Evolutionary conservation across 2,888 invertebrate genomes (phyloP).

Genomic region (Phrixothrix hirtus): DNA sequence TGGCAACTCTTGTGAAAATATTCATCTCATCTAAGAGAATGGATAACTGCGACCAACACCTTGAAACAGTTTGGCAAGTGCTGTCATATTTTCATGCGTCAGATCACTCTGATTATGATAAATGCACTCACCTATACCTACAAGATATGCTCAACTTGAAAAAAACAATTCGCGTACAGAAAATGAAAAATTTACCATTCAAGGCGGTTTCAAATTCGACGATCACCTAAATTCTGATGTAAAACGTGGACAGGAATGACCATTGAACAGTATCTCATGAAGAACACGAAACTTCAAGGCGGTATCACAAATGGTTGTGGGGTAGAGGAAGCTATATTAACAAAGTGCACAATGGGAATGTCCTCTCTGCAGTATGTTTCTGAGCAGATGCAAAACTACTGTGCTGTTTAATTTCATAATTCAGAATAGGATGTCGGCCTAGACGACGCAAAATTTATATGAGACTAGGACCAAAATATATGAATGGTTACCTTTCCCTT

Average conservation of each 20-base stretch:
- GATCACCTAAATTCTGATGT: neutral
- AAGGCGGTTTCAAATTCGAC: conserved; percentile 4
- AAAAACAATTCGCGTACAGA: neutral
- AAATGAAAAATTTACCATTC: conserved; percentile 4
- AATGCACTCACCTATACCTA: conserved; percentile 32
- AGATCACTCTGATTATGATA: conserved; percentile 22
- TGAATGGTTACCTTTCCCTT: neutral
- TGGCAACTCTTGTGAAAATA: conserved; percentile 41
- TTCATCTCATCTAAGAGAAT: conserved; percentile 35
- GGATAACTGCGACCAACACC: conserved; percentile 41
- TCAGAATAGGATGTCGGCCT: too few species aligned
- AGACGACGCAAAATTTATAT: too few species aligned
- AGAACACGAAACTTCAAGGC: neutral
- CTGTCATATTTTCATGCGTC: conserved; percentile 48
- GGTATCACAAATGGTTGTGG: neutral
- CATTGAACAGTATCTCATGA: neutral
- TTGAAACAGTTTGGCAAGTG: conserved; percentile 40
- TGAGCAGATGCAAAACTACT: too few species aligned
- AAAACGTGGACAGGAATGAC: neutral
- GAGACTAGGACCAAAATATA: neutral
- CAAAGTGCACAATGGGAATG: too few species aligned
- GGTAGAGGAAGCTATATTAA: neutral
- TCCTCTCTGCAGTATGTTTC: too few species aligned
- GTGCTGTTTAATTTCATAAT: too few species aligned
- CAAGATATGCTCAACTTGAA: conserved; percentile 9